Conservation (phyloP, 2,888 invertebrate species). For the Trichogramma evanescens region DNA sequence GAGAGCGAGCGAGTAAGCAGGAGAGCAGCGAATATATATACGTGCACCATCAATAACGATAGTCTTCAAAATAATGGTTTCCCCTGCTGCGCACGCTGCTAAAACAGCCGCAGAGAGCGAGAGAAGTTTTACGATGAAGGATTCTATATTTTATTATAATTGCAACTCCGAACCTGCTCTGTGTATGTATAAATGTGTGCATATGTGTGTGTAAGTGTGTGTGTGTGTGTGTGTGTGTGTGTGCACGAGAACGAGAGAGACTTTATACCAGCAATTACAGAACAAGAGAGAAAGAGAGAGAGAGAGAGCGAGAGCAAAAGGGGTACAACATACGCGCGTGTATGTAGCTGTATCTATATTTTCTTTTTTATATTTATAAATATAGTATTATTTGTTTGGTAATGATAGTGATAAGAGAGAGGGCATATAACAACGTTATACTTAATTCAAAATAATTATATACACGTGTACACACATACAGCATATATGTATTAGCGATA, state of each 20-base stretch:
- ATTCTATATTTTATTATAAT: constrained; percentile 23
- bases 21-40: neutral
- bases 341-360: neutral
- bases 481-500: constrained; percentile 3
- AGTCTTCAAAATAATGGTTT: constrained; percentile 13
- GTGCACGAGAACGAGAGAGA: constrained; percentile 11
- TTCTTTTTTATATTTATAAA: constrained; percentile 14
- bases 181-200: too few species aligned
- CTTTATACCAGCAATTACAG: constrained; percentile 17
- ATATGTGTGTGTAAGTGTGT: too few species aligned
- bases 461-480: constrained; percentile 1
- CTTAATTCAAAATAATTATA: constrained; percentile 20
- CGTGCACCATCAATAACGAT: constrained; percentile 13
- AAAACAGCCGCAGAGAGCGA: neutral
- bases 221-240: too few species aligned
- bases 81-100: neutral
- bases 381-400: constrained; percentile 16
- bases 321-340: too few species aligned
- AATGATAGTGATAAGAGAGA: constrained; percentile 16
- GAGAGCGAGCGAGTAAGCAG: neutral
- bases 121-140: constrained; percentile 15
- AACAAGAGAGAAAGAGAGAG: neutral
- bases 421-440: constrained; percentile 18
- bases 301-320: too few species aligned
- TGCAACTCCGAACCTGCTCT: neutral